Evolutionary conservation across 2,797 vertebrate species (phyloP), one percentile per base, ranked within the genome.

Genomic region (Avahi laniger): DNA sequence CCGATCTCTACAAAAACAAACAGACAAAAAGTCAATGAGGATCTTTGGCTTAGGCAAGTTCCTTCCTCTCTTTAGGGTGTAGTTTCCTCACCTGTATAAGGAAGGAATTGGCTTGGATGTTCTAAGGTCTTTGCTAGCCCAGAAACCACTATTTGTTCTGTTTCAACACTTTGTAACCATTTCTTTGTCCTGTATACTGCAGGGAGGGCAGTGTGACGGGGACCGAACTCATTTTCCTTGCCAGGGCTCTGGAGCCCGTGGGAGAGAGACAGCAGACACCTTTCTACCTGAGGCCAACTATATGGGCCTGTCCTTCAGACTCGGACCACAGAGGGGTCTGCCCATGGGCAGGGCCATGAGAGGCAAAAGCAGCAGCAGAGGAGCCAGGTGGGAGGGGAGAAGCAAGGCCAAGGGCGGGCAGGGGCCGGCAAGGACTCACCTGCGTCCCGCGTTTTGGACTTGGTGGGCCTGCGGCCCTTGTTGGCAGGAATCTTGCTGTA

Each of bases 391-490:
- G 57, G 17, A 43, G 8, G 46, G 65, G 18, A 46, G 52, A 65
- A 41, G 46, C 13, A 35, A 72, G 22, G 24, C 57, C 22, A 10
- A 4, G 20, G 41, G 13, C 43, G 63, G 30, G 4, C 1, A 17
- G 33, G 24, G 26, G 28, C 72, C 57, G 11, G 14, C 7, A 7
- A 38, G 46, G 82, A 79, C 97, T 94, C 63, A 96, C 97, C 91
- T 90, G 43, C 1, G 5, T n/a, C 28, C 54, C 38, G 1, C 2
- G 1, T 17, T 20, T 24, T 30, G n/a, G 70, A 9, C 38, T 54
- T 17, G 2, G 30, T 6, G 4, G n/a, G 7, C 33, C 5, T 48
- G 17, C 0, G n/a, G 57, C 22, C 28, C 73, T 33, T 69, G 15
- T 1, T 3, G 70, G 9, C 1, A 28, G 73, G 1, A 63, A 83